These are phyloP conservation scores for Meloidogyne floridensis DNA, from an alignment of 1,140 invertebrate species.

Conservation along the genomic window DNA sequence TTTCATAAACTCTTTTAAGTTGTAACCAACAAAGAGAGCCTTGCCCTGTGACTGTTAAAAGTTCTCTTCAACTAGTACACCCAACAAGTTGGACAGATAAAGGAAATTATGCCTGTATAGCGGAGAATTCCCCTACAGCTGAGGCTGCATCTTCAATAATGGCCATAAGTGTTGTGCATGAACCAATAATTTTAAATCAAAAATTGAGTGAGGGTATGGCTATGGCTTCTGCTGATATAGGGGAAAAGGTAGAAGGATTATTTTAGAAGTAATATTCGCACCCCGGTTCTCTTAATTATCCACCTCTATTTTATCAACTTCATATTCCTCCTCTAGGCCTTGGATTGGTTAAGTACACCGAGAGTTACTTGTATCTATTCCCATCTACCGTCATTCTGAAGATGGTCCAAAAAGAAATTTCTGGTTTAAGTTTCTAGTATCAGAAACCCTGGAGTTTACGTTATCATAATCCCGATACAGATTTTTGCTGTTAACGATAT, in stretches of 20 bases:
- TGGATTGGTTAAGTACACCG: no score
- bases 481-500: no score
- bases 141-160: slow-evolving; percentile 1
- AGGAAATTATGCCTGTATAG: slow-evolving; percentile 50
- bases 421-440: no score
- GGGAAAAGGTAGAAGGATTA: slow-evolving; percentile 32
- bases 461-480: no score
- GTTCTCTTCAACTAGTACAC: slow-evolving; percentile 34
- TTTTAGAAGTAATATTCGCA: no score
- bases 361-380: no score
- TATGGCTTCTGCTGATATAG: slow-evolving; percentile 48
- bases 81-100: slow-evolving; percentile 48
- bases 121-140: slow-evolving; percentile 31
- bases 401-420: no score
- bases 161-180: slow-evolving; percentile 37
- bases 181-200: slow-evolving; percentile 44
- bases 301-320: no score
- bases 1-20: not conserved
- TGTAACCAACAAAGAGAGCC: slow-evolving; percentile 35
- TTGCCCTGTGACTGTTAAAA: slow-evolving; percentile 30
- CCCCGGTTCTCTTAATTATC: no score
- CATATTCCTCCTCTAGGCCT: no score
- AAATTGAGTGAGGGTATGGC: slow-evolving; percentile 35
- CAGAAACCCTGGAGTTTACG: no score
- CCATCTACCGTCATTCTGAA: no score